Percentiles rank a stretch among this genome's conserved stretches.
Conservation (phyloP, 2,113 vertebrate genomes). For the Phasianus colchicus region DNA sequence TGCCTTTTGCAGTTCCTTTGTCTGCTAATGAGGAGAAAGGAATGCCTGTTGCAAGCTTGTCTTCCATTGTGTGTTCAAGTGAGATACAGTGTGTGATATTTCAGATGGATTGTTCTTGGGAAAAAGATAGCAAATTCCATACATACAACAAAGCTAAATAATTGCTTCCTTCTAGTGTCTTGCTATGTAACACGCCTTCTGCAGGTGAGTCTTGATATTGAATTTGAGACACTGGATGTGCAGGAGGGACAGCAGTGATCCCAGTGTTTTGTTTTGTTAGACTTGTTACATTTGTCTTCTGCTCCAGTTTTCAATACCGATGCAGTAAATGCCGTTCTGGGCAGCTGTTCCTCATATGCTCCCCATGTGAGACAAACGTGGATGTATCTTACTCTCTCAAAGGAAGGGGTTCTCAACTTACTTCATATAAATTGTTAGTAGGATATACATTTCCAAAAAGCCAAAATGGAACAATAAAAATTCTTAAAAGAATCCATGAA, state of each 20-base stretch:
- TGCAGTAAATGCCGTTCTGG: not conserved
- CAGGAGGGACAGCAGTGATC: not conserved
- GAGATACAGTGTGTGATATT: not conserved
- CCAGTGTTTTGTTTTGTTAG: not conserved
- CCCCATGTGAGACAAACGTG: not conserved
- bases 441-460: not conserved
- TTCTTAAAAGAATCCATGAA: not conserved
- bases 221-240: not conserved
- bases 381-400: not conserved
- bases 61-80: not conserved
- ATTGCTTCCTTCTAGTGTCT: not conserved
- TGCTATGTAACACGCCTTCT: not conserved
- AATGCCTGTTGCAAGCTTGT: not conserved
- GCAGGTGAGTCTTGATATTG: accelerated
- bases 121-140: not conserved
- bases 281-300: not conserved
- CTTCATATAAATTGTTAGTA: not conserved
- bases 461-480: not conserved
- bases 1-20: not conserved
- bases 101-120: not conserved
- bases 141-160: not conserved
- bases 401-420: not conserved
- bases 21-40: not conserved
- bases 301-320: not conserved
- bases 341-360: not conserved